These are phyloP conservation scores for Dynastes tityus DNA, from an alignment of 2,888 invertebrate species.

Conservation along the genomic window DNA sequence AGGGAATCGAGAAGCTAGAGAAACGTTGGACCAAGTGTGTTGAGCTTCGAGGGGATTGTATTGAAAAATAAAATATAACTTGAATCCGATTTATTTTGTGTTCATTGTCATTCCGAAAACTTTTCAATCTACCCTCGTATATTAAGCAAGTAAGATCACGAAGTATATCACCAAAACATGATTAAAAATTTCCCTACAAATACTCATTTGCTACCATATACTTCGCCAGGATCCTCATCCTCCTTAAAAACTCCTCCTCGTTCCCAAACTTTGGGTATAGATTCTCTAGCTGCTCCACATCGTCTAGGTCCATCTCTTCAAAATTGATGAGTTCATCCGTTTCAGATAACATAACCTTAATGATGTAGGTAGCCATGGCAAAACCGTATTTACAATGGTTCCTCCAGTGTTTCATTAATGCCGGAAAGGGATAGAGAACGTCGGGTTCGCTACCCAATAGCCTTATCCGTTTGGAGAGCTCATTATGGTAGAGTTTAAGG, in stretches of 20 bases:
- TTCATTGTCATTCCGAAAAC: too few species aligned
- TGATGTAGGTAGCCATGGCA: conserved; percentile 49
- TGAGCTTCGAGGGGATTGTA: too few species aligned
- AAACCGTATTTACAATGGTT: conserved; percentile 54
- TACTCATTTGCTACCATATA: neutral
- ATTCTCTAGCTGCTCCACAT: neutral
- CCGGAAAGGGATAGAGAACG: conserved; percentile 51
- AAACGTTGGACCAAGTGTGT: too few species aligned
- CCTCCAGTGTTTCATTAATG: conserved; percentile 58
- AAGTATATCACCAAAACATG: too few species aligned
- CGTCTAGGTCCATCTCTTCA: conserved; percentile 32
- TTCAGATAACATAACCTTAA: conserved; percentile 55
- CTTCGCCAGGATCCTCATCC: conserved; percentile 8
- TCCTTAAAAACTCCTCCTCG: neutral
- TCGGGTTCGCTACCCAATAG: conserved; percentile 55
- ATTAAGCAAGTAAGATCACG: too few species aligned
- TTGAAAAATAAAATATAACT: too few species aligned
- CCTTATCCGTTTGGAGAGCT: conserved; percentile 58
- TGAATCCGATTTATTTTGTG: too few species aligned
- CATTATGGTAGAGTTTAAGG: conserved; percentile 63
- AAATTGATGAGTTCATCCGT: conserved; percentile 54
- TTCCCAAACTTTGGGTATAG: conserved; percentile 15
- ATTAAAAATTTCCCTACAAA: neutral
- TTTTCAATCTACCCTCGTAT: too few species aligned
- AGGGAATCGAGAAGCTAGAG: too few species aligned